Evolutionary conservation across 2,113 vertebrate species (phyloP).

Genomic region (Felis catus): DNA sequence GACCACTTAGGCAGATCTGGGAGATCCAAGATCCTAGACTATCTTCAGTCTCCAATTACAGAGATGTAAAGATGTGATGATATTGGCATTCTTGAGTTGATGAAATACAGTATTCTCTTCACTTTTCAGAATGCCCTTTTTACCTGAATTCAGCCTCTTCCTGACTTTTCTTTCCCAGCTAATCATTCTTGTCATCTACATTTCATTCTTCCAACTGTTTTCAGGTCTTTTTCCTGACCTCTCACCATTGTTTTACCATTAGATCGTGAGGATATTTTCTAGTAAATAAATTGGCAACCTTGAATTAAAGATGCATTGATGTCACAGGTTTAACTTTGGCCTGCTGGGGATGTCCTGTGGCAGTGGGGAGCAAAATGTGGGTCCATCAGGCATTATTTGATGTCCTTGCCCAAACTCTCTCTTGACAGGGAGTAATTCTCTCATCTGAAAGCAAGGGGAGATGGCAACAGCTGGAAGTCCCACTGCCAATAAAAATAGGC

Average conservation of each 20-base stretch:
- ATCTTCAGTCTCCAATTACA: background rate
- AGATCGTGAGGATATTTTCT: background rate
- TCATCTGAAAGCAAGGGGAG: background rate
- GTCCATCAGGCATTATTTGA: background rate
- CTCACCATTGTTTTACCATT: background rate
- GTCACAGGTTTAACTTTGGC: background rate
- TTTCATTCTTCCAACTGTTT: background rate
- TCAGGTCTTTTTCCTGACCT: background rate
- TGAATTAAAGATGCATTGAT: background rate
- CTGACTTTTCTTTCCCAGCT: background rate
- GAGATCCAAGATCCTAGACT: background rate
- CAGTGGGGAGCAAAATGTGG: background rate
- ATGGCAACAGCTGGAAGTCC: background rate
- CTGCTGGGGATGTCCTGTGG: background rate
- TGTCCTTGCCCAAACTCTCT: background rate
- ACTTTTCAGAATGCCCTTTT: background rate
- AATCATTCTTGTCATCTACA: background rate
- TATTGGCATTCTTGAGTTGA: background rate
- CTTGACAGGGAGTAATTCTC: background rate
- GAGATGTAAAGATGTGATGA: background rate
- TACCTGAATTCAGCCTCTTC: background rate
- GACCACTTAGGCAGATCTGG: background rate
- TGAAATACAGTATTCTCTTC: background rate
- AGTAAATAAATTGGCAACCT: background rate
- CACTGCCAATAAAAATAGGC: background rate